A percentile compares a stretch with the other conserved stretches of the same genome.
Evolutionary conservation across 1,140 invertebrate species (phyloP).

Genomic region (Drosophila serrata): DNA sequence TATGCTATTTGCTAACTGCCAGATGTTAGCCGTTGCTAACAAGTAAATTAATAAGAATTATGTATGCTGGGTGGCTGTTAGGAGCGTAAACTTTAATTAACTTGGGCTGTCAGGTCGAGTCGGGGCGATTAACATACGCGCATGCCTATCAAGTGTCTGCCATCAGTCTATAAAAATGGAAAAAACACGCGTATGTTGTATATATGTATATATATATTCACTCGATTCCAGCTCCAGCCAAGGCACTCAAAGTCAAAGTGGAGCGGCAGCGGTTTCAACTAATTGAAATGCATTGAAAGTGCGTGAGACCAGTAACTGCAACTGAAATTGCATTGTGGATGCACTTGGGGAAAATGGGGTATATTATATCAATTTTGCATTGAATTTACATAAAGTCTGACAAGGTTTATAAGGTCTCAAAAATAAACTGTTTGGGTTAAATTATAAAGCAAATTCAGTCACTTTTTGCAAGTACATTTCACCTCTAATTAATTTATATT

Average conservation of each 20-base stretch:
- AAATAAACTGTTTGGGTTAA: not conserved
- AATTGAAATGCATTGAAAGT: slow-evolving; percentile 83
- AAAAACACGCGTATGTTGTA: slow-evolving; percentile 52
- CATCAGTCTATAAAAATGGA: slow-evolving; percentile 78
- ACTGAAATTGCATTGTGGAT: slow-evolving; percentile 21
- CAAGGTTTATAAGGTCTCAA: too few species aligned
- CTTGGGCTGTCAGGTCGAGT: slow-evolving; percentile 71
- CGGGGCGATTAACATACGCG: slow-evolving; percentile 76
- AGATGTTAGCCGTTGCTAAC: slow-evolving; percentile 37
- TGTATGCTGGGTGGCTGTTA: slow-evolving; percentile 28
- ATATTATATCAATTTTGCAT: too few species aligned
- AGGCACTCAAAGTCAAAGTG: slow-evolving; percentile 75
- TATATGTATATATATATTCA: too few species aligned
- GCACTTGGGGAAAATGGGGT: not conserved
- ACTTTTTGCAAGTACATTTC: not conserved
- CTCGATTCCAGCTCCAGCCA: too few species aligned
- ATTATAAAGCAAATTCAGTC: not conserved
- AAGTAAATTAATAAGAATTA: slow-evolving; percentile 73
- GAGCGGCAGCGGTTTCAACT: slow-evolving; percentile 57
- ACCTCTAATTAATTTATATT: not conserved
- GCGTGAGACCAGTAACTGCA: slow-evolving; percentile 67
- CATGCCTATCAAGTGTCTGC: slow-evolving; percentile 78
- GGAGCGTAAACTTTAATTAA: slow-evolving; percentile 74
- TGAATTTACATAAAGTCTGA: not conserved
- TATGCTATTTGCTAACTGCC: slow-evolving; percentile 3